These are phyloP conservation scores for Eupithecia subumbrata DNA, from an alignment of 2,888 invertebrate genomes.

Conservation along the genomic window DNA sequence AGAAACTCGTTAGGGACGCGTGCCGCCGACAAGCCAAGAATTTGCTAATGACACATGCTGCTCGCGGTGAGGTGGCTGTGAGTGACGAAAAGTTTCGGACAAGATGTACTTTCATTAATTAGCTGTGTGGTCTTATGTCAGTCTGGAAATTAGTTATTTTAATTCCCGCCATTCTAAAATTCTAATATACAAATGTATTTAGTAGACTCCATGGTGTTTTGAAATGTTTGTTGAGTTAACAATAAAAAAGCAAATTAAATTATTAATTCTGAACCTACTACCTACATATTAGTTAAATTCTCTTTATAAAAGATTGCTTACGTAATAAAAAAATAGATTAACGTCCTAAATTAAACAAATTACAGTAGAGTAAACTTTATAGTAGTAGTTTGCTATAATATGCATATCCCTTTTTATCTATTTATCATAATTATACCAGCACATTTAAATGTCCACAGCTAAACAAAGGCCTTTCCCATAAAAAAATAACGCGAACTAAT, in stretches of 20 bases:
- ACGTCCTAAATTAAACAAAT: not conserved
- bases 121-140: not conserved
- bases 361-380: not conserved
- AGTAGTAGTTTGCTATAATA: not conserved
- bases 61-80: constrained; percentile 54
- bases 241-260: not conserved
- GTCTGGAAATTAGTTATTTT: not conserved
- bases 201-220: not conserved
- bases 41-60: constrained; percentile 78
- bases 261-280: not conserved
- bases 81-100: constrained; percentile 25
- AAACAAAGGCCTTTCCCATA: not conserved
- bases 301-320: not conserved
- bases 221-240: not conserved
- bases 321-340: not conserved
- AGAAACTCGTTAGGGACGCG: constrained; percentile 80
- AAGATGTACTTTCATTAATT: constrained; percentile 3
- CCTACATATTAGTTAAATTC: not conserved
- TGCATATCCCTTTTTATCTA: no score
- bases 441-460: not conserved
- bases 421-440: not conserved
- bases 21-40: constrained; percentile 79
- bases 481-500: not conserved
- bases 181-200: not conserved
- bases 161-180: not conserved